Percentiles rank a stretch among this genome's conserved stretches.
phyloP scores from a whole-genome alignment of 2,797 vertebrate genomes.

The Clarias laeviceps region DNA sequence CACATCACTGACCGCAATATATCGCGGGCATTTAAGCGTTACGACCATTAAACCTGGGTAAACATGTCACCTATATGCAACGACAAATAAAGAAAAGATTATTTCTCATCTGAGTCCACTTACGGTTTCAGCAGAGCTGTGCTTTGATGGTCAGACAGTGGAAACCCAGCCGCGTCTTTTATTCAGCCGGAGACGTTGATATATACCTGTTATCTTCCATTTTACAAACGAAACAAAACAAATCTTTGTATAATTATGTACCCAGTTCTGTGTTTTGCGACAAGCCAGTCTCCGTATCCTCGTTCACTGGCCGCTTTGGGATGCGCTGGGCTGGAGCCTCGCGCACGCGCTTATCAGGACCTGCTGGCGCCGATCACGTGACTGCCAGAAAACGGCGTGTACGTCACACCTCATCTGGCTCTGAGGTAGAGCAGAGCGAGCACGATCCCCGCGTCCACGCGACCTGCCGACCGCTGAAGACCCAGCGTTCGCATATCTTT shows the following conservation, averaged over 20 bases:
- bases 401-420: conserved; percentile 65
- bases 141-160: conserved; percentile 33
- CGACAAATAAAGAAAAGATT: background rate
- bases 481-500: background rate
- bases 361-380: conserved; percentile 70
- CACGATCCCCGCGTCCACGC: background rate
- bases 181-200: conserved; percentile 6
- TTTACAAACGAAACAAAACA: background rate
- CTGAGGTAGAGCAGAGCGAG: background rate
- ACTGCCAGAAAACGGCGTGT: conserved; percentile 67
- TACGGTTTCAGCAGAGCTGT: conserved; percentile 48
- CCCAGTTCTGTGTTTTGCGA: background rate
- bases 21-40: background rate
- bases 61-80: background rate
- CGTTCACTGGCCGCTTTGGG: background rate
- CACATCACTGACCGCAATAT: background rate
- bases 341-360: conserved; percentile 70
- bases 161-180: conserved; percentile 19
- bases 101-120: conserved; percentile 21
- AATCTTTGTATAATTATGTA: background rate
- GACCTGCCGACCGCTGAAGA: background rate
- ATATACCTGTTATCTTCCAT: conserved; percentile 11
- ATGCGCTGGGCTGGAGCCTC: conserved; percentile 55
- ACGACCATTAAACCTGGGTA: background rate
- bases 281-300: background rate